Evolutionary conservation across 2,113 vertebrate genomes (phyloP).

Genomic region (Chaetura pelagica): DNA sequence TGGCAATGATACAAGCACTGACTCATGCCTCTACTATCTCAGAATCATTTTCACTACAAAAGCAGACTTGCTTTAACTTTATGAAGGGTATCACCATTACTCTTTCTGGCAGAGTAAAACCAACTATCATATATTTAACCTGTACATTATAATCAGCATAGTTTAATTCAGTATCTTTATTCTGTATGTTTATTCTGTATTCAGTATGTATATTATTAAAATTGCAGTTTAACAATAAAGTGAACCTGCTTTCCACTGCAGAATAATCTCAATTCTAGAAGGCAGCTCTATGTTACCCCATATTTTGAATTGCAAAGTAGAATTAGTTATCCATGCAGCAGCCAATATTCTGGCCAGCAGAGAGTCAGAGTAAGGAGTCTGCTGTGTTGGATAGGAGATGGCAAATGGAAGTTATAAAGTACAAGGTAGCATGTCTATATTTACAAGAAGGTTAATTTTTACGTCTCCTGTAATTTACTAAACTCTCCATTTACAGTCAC

Average conservation of each 20-base stretch:
- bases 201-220: not conserved
- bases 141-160: not conserved
- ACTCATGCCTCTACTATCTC: not conserved
- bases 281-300: not conserved
- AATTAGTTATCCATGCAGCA: not conserved
- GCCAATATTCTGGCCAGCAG: not conserved
- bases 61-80: not conserved
- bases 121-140: not conserved
- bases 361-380: not conserved
- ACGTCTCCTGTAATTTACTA: not conserved
- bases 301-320: not conserved
- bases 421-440: not conserved
- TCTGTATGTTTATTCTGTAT: too few relatives aligned
- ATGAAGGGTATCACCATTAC: not conserved
- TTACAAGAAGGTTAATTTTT: not conserved
- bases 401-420: not conserved
- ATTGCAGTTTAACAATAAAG: not conserved
- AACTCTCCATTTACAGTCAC: not conserved
- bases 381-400: not conserved
- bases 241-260: not conserved
- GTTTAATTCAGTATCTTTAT: not conserved
- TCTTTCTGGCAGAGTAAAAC: not conserved
- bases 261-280: not conserved
- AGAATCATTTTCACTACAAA: not conserved
- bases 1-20: not conserved